Evolutionary conservation across 2,797 vertebrate species (phyloP).

Genomic region (Pachyuromys duprasi): DNA sequence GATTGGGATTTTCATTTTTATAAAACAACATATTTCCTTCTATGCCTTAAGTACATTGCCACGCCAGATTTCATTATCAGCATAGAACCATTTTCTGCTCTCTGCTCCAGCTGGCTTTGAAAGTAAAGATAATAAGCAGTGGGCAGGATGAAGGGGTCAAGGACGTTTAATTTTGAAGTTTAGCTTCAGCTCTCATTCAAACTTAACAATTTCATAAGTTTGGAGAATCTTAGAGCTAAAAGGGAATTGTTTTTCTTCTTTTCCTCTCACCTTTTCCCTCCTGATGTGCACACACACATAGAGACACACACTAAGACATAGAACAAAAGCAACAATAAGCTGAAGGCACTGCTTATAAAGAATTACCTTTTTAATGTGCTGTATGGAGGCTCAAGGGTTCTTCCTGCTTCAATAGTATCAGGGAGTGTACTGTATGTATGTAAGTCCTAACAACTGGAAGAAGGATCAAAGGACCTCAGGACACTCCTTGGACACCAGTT

Average conservation of each 20-base stretch:
- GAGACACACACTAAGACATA: background rate
- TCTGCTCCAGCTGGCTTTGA: background rate
- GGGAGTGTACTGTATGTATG: background rate
- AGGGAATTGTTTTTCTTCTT: background rate
- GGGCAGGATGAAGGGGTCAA: background rate
- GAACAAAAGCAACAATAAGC: background rate
- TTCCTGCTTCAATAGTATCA: background rate
- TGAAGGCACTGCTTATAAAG: background rate
- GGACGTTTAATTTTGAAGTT: background rate
- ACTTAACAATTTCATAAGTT: background rate
- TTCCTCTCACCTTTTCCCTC: background rate
- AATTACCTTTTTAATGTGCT: background rate
- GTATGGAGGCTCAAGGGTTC: background rate
- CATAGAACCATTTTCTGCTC: background rate
- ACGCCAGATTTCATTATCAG: background rate
- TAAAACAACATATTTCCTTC: background rate
- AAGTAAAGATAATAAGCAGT: background rate
- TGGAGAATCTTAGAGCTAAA: conserved; percentile 36
- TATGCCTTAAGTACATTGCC: background rate
- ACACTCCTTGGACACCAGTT: background rate
- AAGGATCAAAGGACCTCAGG: background rate
- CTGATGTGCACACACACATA: background rate
- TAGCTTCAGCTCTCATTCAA: background rate
- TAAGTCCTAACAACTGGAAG: background rate
- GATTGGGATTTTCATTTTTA: too few species aligned